Percentiles rank a stretch among this genome's conserved stretches.
Conservation (phyloP, 2,113 vertebrate species). For the Antennarius striatus region DNA sequence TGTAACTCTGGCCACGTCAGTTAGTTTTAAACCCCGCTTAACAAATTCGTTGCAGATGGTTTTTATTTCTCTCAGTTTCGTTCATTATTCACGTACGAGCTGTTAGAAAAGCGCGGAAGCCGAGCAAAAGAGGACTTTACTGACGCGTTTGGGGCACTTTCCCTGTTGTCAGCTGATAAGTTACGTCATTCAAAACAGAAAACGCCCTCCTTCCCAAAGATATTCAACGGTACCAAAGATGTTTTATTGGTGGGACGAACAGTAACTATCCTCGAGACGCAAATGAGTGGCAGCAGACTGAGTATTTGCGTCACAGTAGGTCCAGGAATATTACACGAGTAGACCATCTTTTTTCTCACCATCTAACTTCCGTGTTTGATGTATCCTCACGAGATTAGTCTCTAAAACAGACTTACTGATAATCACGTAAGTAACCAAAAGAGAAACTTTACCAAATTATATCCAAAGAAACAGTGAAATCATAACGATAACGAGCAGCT, state of each 20-base stretch:
- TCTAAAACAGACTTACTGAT: not conserved
- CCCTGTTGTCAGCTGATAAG: slow-evolving; percentile 53
- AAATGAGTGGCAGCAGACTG: not conserved
- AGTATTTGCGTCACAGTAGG: no score
- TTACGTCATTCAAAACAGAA: slow-evolving; percentile 59
- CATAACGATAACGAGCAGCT: no score
- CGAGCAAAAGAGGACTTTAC: no score
- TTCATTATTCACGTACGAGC: no score
- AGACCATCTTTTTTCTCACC: not conserved
- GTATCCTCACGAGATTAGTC: not conserved
- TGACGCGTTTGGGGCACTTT: slow-evolving; percentile 1
- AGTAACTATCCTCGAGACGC: not conserved
- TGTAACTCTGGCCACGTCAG: no score
- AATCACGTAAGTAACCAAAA: slow-evolving; percentile 38
- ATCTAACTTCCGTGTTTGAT: slow-evolving; percentile 40
- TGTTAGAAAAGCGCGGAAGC: no score
- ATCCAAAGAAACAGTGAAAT: not conserved
- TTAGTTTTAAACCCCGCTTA: no score
- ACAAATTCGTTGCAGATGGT: no score
- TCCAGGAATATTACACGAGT: not conserved
- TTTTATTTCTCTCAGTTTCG: no score
- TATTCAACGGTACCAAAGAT: not conserved
- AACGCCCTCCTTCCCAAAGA: slow-evolving; percentile 26
- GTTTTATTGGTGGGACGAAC: slow-evolving; percentile 31
- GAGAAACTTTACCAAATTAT: no score